Percentiles rank a stretch among this genome's conserved stretches.
These are phyloP conservation scores for Caenorhabditis sp. DNA, from an alignment of 2,888 invertebrate genomes.

Conservation along the genomic window DNA sequence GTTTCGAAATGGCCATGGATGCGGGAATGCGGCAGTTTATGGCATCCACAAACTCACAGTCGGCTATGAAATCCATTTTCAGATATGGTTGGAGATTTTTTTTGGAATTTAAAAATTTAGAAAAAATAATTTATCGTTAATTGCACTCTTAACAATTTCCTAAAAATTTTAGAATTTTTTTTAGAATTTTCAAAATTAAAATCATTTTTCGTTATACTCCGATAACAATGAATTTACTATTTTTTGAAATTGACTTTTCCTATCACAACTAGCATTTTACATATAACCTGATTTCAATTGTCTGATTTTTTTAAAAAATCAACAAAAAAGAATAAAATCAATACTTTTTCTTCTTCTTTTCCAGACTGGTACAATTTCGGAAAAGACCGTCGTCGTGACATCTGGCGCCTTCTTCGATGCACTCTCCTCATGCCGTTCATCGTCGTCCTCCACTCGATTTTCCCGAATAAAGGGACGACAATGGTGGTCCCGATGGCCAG, in stretches of 20 bases:
- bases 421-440: constrained; percentile 66
- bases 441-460: constrained; percentile 18
- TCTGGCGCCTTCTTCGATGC: constrained; percentile 64
- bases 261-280: too few relatives aligned
- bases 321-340: background rate
- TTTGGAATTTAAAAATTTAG: too few relatives aligned
- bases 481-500: constrained; percentile 69
- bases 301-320: too few relatives aligned
- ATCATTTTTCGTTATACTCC: too few relatives aligned
- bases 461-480: constrained; percentile 6
- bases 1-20: constrained; percentile 74
- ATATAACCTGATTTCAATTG: too few relatives aligned
- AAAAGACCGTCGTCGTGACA: constrained; percentile 53
- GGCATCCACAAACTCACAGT: constrained; percentile 67
- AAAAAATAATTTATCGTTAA: too few relatives aligned
- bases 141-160: too few relatives aligned
- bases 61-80: constrained; percentile 63
- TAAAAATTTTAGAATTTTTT: too few relatives aligned
- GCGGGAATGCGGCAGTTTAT: constrained; percentile 69
- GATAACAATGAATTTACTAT: too few relatives aligned
- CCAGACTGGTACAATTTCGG: constrained; percentile 72
- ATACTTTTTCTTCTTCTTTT: background rate
- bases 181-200: too few relatives aligned
- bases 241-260: too few relatives aligned
- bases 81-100: constrained; percentile 46